These are phyloP conservation scores for Rostratula benghalensis DNA, from an alignment of 2,113 vertebrate species.

Conservation along the genomic window DNA sequence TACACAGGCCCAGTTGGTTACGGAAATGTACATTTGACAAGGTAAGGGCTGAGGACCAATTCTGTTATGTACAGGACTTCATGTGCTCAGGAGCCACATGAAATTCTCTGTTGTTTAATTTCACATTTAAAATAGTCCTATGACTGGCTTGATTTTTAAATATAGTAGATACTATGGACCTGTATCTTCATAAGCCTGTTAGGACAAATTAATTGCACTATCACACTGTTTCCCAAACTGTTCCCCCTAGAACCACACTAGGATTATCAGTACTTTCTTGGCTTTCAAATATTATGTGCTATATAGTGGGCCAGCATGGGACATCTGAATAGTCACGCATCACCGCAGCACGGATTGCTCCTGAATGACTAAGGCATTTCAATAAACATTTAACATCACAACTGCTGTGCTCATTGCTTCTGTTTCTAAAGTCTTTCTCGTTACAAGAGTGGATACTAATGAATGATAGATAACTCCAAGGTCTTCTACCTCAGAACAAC, in stretches of 20 bases:
- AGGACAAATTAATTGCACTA: background rate
- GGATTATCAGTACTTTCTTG: background rate
- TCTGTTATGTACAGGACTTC: background rate
- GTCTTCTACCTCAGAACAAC: background rate
- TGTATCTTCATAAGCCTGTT: background rate
- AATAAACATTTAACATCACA: background rate
- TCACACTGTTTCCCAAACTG: background rate
- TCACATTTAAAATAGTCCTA: background rate
- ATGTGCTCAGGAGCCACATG: background rate
- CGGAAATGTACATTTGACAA: background rate
- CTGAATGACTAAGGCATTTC: background rate
- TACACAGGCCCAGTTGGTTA: background rate
- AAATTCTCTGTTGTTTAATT: background rate
- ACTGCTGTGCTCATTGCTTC: background rate
- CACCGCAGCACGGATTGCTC: background rate
- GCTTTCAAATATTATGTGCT: background rate
- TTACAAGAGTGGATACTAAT: background rate
- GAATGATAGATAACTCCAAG: background rate
- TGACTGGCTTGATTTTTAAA: background rate
- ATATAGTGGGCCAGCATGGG: background rate
- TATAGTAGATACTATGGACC: background rate
- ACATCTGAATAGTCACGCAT: background rate
- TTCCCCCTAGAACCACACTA: background rate
- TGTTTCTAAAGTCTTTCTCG: background rate
- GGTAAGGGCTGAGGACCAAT: background rate